Base-by-base conservation (phyloP, 2,113 vertebrate genomes). In the Ia io region DNA sequence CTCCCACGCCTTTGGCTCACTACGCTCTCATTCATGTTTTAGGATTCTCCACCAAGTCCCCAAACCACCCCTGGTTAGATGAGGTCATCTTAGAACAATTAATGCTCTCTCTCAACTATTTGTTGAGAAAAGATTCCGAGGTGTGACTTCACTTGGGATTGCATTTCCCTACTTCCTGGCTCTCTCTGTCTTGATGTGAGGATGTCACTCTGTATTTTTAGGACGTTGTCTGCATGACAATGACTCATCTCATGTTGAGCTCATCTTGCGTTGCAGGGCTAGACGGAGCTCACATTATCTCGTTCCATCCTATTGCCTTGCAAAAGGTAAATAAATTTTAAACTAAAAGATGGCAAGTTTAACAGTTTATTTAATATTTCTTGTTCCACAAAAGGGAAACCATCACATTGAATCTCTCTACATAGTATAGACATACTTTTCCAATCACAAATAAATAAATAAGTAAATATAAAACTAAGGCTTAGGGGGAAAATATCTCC, bases 1-100 rank as follows among this genome's bases (percentile, higher is more conserved):
- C 67, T 84, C 85, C 35, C 76, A 4, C 40, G 70, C 86, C 93
- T 76, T 84, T 73, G 96, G 18, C 94, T 92, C 78, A 5, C 28
- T 28, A 11, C 18, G 0, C 0, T 91, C 77, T 89, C 49, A 5
- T 23, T 71, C 44, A 32, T 28, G 32, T 25, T 70, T 25, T 53
- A 47, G 44, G 44, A 80, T 18, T 51, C 78, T 42, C 84, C 79
- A 67, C 94, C 28, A 42, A 3, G 35, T n/a, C 84, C 47, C 44
- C 11, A 7, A 9, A 51, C 49, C 59, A 67, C 10, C 23, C 0
- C 3, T 11, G 37, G 28, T 53, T n/a, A 63, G 56, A 25, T 80
- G 4, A 53, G 67, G 51, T 53, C 51, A 42, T 1, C 20, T 0
- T 14, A 69, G 77, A 44, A 80, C 63, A 4, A 10, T 32, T n/a